phyloP scores from a whole-genome alignment of 2,113 vertebrate species.

The Lates calcarifer region DNA sequence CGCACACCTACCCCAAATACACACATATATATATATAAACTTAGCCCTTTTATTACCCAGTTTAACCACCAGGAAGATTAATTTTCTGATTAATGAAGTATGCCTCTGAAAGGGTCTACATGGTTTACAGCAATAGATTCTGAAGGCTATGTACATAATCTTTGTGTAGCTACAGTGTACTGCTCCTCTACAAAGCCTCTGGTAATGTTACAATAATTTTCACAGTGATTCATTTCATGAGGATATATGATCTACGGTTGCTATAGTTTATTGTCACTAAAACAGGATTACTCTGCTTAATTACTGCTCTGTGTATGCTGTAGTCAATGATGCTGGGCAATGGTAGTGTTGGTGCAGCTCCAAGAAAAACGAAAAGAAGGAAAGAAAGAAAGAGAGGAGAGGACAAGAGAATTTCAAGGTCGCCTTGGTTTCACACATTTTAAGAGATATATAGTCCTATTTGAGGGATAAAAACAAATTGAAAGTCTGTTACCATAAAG shows the following conservation, averaged over 20 bases:
- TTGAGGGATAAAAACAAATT: slow-evolving; percentile 39
- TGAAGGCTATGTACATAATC: slow-evolving; percentile 42
- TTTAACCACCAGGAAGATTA: slow-evolving; percentile 51
- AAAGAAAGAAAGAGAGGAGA: not conserved
- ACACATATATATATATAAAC: not conserved
- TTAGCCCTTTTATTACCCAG: slow-evolving; percentile 40
- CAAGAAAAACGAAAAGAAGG: not conserved
- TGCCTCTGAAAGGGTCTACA: slow-evolving; percentile 25
- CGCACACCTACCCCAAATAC: not conserved
- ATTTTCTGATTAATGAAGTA: slow-evolving; percentile 66
- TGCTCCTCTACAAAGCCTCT: slow-evolving; percentile 50
- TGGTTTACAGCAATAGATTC: slow-evolving; percentile 44
- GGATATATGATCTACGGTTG: slow-evolving; percentile 63
- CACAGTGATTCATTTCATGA: slow-evolving; percentile 63
- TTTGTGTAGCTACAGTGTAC: slow-evolving; percentile 33
- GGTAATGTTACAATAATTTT: slow-evolving; percentile 62
- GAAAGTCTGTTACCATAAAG: slow-evolving; percentile 43
- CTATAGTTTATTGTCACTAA: slow-evolving; percentile 64
- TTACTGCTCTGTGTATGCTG: slow-evolving; percentile 59
- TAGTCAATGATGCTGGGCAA: slow-evolving; percentile 36
- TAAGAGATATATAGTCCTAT: slow-evolving; percentile 34
- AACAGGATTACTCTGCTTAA: slow-evolving; percentile 68
- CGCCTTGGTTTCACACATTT: slow-evolving; percentile 10
- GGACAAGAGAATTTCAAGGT: slow-evolving; percentile 36
- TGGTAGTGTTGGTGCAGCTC: slow-evolving; percentile 20